phyloP scores from a whole-genome alignment of 64 coral and sea anemone species.

The Stichodactyla mertensii region DNA sequence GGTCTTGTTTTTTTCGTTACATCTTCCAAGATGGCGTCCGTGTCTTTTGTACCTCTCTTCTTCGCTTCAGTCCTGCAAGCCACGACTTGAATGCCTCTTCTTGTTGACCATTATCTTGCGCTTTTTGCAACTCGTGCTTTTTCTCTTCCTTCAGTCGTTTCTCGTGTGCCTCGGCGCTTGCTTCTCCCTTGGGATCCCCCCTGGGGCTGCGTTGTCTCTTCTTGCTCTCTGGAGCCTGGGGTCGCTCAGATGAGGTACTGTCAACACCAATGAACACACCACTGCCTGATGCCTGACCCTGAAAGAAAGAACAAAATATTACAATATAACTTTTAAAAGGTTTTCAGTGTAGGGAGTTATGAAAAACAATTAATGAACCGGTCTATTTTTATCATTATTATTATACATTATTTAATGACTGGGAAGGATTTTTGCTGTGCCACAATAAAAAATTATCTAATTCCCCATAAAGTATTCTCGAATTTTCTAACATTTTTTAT shows the following conservation, averaged over 20 bases:
- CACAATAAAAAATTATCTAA: too few species aligned
- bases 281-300: background rate
- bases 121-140: slow-evolving; percentile 58
- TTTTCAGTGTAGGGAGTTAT: too few species aligned
- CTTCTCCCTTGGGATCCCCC: slow-evolving; percentile 37
- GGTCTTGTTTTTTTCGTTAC: too few species aligned
- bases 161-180: slow-evolving; percentile 20
- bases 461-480: too few species aligned
- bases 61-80: slow-evolving; percentile 61
- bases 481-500: too few species aligned
- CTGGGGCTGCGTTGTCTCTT: slow-evolving; percentile 84
- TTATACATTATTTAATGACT: too few species aligned
- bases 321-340: background rate
- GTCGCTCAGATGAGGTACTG: background rate
- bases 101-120: slow-evolving; percentile 64
- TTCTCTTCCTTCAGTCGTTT: slow-evolving; percentile 66
- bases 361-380: too few species aligned
- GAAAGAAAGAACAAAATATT: background rate
- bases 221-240: slow-evolving; percentile 27
- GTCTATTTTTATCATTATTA: too few species aligned
- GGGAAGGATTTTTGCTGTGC: too few species aligned
- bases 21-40: background rate
- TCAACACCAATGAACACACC: slow-evolving; percentile 22
- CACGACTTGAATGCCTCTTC: slow-evolving; percentile 88
- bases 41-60: slow-evolving; percentile 52